phyloP scores from a whole-genome alignment of 2,888 invertebrate species.

The Ophion ventricosus region DNA sequence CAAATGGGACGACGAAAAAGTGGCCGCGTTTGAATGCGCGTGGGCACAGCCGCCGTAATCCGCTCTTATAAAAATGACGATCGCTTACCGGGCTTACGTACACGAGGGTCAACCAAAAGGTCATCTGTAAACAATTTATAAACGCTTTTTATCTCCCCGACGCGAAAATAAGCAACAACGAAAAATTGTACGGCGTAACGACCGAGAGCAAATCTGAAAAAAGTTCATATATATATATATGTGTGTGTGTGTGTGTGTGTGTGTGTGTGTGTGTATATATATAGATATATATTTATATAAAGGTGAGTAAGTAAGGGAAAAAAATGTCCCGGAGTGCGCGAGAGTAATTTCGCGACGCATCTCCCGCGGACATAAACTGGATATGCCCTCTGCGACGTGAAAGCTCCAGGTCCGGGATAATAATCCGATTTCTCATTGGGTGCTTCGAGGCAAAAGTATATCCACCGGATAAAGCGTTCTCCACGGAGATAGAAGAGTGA shows the following conservation, averaged over 20 bases:
- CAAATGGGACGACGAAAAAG: conserved; percentile 46
- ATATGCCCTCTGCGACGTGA: conserved; percentile 50
- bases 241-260: too few relatives aligned
- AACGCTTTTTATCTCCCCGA: conserved; percentile 53
- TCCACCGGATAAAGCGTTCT: conserved; percentile 42
- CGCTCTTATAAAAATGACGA: conserved; percentile 57
- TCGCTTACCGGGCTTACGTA: conserved; percentile 60
- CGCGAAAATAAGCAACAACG: conserved; percentile 16
- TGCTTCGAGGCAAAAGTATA: conserved; percentile 40
- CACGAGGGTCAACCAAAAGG: conserved; percentile 38
- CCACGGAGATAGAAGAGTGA: conserved; percentile 22
- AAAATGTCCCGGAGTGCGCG: conserved; percentile 58
- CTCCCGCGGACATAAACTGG: conserved; percentile 61
- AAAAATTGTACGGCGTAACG: conserved; percentile 34
- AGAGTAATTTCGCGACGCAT: conserved; percentile 55
- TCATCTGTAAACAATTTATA: conserved; percentile 59
- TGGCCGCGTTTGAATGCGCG: conserved; percentile 35
- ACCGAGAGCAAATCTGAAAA: neutral
- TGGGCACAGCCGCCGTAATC: conserved; percentile 46
- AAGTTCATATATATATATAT: too few relatives aligned
- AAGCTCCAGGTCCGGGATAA: conserved; percentile 61
- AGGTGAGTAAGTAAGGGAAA: neutral
- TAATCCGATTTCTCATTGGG: conserved; percentile 66
- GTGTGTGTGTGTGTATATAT: too few relatives aligned
- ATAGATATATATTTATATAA: too few relatives aligned